These are phyloP conservation scores for Cataglyphis hispanica DNA, from an alignment of 1,140 invertebrate species.

Conservation along the genomic window DNA sequence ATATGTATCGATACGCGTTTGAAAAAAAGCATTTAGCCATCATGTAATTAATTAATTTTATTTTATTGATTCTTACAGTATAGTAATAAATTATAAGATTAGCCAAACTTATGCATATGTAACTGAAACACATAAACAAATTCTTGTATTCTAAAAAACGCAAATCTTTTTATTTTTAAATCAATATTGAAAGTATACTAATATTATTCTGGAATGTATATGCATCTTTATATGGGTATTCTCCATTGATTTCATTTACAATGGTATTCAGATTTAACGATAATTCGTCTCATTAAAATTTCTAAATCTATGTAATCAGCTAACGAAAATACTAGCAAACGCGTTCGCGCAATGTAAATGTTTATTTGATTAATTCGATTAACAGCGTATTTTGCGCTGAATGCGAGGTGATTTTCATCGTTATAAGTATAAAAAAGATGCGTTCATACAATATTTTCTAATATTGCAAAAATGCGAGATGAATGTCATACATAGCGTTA, in stretches of 20 bases:
- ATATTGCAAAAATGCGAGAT: neutral
- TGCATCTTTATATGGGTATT: neutral
- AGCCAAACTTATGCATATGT: neutral
- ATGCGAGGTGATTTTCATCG: neutral
- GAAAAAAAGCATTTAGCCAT: neutral
- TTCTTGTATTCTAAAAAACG: neutral
- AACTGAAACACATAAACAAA: neutral
- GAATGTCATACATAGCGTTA: neutral
- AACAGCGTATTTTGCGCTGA: neutral
- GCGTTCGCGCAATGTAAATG: neutral
- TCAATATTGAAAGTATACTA: conserved; percentile 3
- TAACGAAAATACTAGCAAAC: neutral
- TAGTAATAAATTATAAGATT: neutral
- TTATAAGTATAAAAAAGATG: conserved; percentile 16
- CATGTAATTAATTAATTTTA: neutral
- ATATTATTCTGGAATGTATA: neutral
- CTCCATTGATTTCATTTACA: neutral
- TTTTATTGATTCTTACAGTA: neutral
- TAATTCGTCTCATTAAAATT: neutral
- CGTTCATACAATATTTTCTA: neutral
- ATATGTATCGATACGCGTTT: neutral
- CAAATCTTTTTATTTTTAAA: neutral
- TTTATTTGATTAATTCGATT: conserved; percentile 9
- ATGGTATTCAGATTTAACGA: conserved; percentile 8
- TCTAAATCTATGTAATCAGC: neutral